Evolutionary conservation across 2,888 invertebrate species (phyloP), one percentile per base, ranked within the genome.

Genomic region (Alcis repandata): DNA sequence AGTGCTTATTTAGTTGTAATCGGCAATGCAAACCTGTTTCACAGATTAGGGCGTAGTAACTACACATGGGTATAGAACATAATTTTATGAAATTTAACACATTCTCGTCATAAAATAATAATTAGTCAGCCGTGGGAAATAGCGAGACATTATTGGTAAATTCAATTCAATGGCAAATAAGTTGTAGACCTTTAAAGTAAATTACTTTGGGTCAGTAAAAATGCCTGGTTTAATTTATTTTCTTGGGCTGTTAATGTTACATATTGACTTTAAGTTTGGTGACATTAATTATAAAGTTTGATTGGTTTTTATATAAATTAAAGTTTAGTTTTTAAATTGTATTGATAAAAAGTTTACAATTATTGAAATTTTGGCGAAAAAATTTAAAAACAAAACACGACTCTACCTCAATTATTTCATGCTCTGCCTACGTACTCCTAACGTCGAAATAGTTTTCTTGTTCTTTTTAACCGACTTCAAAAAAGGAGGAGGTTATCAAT

Each of bases 161-260:
- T 64, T 56, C 49, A 46, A 36, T 57, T 66, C 65, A 66, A 66
- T 65, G 60, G 20, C 57, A 52, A 46, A 27, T 46, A 40, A 54
- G 43, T 65, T 22, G 65, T 57, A 66, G 57, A 61, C 65, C 65
- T 66, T 54, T 53, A 58, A 56, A 56, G 58, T 46, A 20, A 57
- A 58, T 63, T 38, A 63, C 33, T 36, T 22, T 4, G 19, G 38
- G 43, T 15, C 32, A 13, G 20, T 38, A 9, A 43, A 43, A 43
- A 41, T 43, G n/a, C 15, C 17, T 43, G 32, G 19, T 43, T 54
- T 54, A 17, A 53, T 38, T 40, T 22, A 54, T 32, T 9, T 54
- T 41, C 27, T 32, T 7, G 13, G n/a, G 3, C n/a, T 54, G 15
- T 54, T 19, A 11, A 11, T 2, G 27, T 2, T 27, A 6, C 27